These are phyloP conservation scores for Oegoconia quadripuncta DNA, from an alignment of 2,888 invertebrate genomes.

Conservation along the genomic window DNA sequence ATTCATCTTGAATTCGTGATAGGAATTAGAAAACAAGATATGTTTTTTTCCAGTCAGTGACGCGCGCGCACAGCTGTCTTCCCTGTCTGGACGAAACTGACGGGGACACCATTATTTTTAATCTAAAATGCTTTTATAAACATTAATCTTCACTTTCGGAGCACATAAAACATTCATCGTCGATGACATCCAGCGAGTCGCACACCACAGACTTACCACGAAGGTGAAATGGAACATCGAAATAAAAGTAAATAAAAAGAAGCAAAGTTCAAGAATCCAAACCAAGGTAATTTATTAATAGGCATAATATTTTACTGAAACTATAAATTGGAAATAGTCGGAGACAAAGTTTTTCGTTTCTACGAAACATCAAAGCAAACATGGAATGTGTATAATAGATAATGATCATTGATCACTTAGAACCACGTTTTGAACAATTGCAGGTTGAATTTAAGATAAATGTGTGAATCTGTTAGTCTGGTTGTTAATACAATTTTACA, in stretches of 20 bases:
- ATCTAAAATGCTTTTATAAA: conserved; percentile 33
- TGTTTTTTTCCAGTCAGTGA: conserved; percentile 41
- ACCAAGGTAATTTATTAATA: conserved; percentile 18
- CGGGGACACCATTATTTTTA: conserved; percentile 29
- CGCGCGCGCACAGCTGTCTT: conserved; percentile 47
- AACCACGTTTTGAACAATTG: no score
- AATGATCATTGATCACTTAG: no score
- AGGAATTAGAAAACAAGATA: conserved; percentile 34
- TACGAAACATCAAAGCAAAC: no score
- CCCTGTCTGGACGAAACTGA: conserved; percentile 32
- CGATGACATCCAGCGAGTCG: conserved; percentile 22
- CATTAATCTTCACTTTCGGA: conserved; percentile 33
- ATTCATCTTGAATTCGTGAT: no score
- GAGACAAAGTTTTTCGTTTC: no score
- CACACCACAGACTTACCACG: conserved; percentile 29
- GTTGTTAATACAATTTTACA: no score
- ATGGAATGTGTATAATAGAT: no score
- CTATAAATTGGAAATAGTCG: background rate
- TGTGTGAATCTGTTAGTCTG: no score
- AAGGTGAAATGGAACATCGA: conserved; percentile 29
- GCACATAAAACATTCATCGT: conserved; percentile 23
- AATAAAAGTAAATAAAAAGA: conserved; percentile 32
- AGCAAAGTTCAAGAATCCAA: conserved; percentile 31
- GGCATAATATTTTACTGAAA: background rate
- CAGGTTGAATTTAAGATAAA: no score